phyloP scores from a whole-genome alignment of 2,888 invertebrate species.

The Hirtodrosophila trivittata region DNA sequence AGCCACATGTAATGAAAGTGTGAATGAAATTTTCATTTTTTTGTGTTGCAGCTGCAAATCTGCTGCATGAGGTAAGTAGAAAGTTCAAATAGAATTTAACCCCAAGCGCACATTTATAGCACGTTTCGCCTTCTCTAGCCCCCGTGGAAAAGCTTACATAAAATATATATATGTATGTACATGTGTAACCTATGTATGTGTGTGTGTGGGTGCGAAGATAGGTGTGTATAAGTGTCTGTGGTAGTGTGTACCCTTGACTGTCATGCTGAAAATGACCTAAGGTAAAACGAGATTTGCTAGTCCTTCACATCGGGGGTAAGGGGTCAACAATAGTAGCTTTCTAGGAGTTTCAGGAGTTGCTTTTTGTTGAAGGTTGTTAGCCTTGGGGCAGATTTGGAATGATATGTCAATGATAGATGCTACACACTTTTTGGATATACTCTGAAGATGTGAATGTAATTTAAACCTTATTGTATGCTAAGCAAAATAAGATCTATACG shows the following conservation, averaged over 20 bases:
- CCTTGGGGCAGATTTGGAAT: slow-evolving; percentile 52
- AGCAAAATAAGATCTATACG: no score
- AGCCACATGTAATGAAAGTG: slow-evolving; percentile 72
- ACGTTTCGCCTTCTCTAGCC: slow-evolving; percentile 18
- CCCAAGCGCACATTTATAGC: slow-evolving; percentile 75
- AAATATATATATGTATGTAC: slow-evolving; percentile 63
- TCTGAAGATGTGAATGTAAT: neutral
- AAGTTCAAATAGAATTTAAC: slow-evolving; percentile 76
- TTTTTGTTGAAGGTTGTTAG: slow-evolving; percentile 62
- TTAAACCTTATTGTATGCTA: no score
- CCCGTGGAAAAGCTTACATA: slow-evolving; percentile 24
- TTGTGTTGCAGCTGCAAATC: slow-evolving; percentile 22
- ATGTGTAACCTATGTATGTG: slow-evolving; percentile 39
- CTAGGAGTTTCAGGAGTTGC: slow-evolving; percentile 23
- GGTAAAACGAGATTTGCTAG: slow-evolving; percentile 69
- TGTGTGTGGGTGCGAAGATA: slow-evolving; percentile 8
- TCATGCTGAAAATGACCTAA: slow-evolving; percentile 71
- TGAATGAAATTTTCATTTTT: slow-evolving; percentile 62
- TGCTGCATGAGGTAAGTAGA: slow-evolving; percentile 45
- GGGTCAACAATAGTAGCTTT: slow-evolving; percentile 19
- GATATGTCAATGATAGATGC: slow-evolving; percentile 59
- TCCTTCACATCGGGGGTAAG: slow-evolving; percentile 47
- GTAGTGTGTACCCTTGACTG: slow-evolving; percentile 41
- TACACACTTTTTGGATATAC: slow-evolving; percentile 7
- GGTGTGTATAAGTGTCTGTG: slow-evolving; percentile 1